Base-by-base conservation (phyloP, 2,797 vertebrate species). In the Sebastes variabilis region DNA sequence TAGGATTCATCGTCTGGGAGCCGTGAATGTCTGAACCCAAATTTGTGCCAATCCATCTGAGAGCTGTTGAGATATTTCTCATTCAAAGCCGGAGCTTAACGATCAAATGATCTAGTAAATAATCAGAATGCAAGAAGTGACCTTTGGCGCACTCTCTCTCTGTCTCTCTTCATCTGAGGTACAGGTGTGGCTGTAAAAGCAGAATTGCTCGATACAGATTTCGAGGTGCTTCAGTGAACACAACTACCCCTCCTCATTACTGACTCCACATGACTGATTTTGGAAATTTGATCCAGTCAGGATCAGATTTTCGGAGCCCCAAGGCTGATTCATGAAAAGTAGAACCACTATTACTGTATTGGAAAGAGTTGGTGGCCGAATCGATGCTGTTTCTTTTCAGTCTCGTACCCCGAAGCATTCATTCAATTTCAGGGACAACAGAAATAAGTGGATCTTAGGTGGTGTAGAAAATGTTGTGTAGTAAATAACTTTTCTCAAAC, bases 361-460 rank as follows among this genome's bases (percentile, higher is more conserved):
- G 79, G 80, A 85, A 79, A 84, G 46, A 71, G 64, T 81, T 73
- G 42, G 34, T 85, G 72, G 86, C 25, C 65, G 61, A 84, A 89
- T 91, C 82, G 29, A 81, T 89, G 82, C 42, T 56, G 32, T 75
- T 88, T 66, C 52, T 86, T 77, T 84, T 80, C 46, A 72, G 71
- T 84, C 54, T 79, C 67, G 72, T 69, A 70, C 38, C 65, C 61
- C 6, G 46, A 66, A 82, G 72, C 72, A 68, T 82, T 78, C 61
- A 78, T 79, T 87, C 73, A 76, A 32, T 91, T 77, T 82, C 80
- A 87, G 79, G 77, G 89, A 87, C 80, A 82, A 67, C 71, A 36
- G 55, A 75, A 70, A 80, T 81, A 80, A 78, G 77, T 87, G 67
- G 71, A 88, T 85, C 65, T 82, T 75, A 30, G 68, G 55, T 80